Conservation (phyloP, 2,797 vertebrate genomes). For the Smutsia gigantea region DNA sequence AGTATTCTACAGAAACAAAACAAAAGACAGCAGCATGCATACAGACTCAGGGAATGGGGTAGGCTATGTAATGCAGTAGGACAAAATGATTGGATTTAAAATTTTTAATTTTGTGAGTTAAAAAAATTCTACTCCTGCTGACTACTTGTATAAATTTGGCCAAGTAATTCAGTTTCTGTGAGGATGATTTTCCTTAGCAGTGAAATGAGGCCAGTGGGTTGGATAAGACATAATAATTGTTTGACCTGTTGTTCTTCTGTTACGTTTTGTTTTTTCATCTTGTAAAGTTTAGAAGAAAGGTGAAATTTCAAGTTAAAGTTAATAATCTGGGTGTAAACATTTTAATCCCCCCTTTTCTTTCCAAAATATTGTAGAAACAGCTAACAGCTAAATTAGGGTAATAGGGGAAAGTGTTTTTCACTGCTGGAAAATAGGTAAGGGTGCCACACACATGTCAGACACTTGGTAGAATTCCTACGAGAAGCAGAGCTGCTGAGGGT, state of each 20-base stretch:
- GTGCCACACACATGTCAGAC: not conserved
- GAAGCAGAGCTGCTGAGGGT: not conserved
- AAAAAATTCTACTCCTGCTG: not conserved
- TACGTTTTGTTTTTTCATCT: conserved; percentile 43
- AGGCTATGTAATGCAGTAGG: not conserved
- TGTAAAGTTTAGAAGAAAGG: conserved; percentile 51
- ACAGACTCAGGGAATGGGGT: not conserved
- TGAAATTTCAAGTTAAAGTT: conserved; percentile 26
- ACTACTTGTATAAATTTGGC: not conserved
- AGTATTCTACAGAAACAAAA: not conserved
- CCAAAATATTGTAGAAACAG: not conserved
- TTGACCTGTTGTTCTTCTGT: conserved; percentile 27
- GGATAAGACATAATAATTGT: conserved; percentile 42
- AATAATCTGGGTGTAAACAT: not conserved
- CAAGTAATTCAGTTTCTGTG: conserved; percentile 8
- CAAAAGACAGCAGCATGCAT: not conserved
- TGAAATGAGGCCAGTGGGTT: conserved; percentile 49
- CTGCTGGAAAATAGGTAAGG: not conserved
- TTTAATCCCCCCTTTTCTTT: not conserved
- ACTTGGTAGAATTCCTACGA: not conserved
- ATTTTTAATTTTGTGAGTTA: conserved; percentile 34
- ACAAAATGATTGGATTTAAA: not conserved
- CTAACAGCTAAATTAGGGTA: not conserved
- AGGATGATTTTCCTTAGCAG: conserved; percentile 29
- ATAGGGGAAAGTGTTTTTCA: not conserved